Percentiles rank a stretch among this genome's conserved stretches.
phyloP scores from a whole-genome alignment of 2,888 invertebrate species.

The Craniophora ligustri region DNA sequence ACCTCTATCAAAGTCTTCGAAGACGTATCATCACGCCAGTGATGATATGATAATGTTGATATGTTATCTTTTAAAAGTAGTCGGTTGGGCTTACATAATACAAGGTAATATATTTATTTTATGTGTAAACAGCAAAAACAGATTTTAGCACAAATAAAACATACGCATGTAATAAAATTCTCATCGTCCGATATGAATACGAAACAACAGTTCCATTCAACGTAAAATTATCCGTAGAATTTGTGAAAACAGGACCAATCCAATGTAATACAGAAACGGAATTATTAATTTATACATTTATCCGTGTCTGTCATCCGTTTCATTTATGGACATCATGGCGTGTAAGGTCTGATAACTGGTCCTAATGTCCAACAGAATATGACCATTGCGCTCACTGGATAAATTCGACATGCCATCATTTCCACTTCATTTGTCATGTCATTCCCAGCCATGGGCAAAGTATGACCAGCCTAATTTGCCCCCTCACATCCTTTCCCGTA shows the following conservation, averaged over 20 bases:
- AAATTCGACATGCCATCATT: constrained; percentile 65
- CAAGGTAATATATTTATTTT: too few relatives aligned
- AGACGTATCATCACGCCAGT: too few relatives aligned
- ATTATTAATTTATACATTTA: constrained; percentile 45
- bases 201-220: not conserved
- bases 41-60: too few relatives aligned
- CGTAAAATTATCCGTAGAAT: constrained; percentile 30
- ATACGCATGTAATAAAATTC: not conserved
- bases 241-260: constrained; percentile 21
- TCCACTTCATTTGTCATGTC: constrained; percentile 76
- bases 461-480: constrained; percentile 57
- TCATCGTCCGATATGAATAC: constrained; percentile 5
- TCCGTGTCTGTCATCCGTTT: constrained; percentile 13
- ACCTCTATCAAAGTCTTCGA: too few relatives aligned
- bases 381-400: constrained; percentile 58
- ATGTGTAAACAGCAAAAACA: too few relatives aligned
- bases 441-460: constrained; percentile 63
- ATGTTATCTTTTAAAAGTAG: too few relatives aligned
- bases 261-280: constrained; percentile 25
- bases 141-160: not conserved
- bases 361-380: constrained; percentile 53
- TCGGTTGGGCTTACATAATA: too few relatives aligned
- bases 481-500: constrained; percentile 41
- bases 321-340: constrained; percentile 1
- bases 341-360: constrained; percentile 36